phyloP scores from a whole-genome alignment of 2,888 invertebrate genomes.

The Plebejus melissa region DNA sequence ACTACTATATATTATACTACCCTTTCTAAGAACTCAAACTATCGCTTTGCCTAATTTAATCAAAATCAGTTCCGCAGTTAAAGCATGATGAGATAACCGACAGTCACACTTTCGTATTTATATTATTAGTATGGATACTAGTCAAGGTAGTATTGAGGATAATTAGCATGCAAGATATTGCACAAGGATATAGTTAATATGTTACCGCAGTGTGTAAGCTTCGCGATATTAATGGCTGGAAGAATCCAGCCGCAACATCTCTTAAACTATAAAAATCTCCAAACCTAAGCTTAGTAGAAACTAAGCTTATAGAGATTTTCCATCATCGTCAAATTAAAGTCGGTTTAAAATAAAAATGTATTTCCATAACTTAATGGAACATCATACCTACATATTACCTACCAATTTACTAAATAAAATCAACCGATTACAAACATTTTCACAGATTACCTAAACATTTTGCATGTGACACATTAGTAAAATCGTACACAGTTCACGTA shows the following conservation, averaged over 20 bases:
- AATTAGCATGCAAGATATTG: conserved; percentile 2
- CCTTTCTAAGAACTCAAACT: background rate
- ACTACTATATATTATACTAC: background rate
- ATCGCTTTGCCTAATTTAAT: background rate
- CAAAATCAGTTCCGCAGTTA: background rate
- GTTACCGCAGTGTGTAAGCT: background rate
- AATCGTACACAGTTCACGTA: conserved; percentile 19
- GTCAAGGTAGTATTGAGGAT: conserved; percentile 17
- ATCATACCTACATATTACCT: no score
- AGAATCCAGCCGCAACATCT: no score
- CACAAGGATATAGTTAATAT: background rate
- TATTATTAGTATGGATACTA: background rate
- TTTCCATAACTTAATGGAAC: no score
- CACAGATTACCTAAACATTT: background rate
- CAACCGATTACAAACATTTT: background rate
- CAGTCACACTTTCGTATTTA: background rate
- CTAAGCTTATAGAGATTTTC: no score
- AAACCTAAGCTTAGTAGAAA: no score
- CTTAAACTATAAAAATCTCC: no score
- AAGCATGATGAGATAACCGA: no score
- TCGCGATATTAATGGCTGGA: background rate
- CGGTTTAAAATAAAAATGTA: no score
- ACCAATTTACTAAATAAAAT: background rate
- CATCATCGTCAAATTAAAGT: no score
- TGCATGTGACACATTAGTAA: background rate